Evolutionary conservation across 2,113 vertebrate species (phyloP).

Genomic region (Chloropsis cyanopogon): DNA sequence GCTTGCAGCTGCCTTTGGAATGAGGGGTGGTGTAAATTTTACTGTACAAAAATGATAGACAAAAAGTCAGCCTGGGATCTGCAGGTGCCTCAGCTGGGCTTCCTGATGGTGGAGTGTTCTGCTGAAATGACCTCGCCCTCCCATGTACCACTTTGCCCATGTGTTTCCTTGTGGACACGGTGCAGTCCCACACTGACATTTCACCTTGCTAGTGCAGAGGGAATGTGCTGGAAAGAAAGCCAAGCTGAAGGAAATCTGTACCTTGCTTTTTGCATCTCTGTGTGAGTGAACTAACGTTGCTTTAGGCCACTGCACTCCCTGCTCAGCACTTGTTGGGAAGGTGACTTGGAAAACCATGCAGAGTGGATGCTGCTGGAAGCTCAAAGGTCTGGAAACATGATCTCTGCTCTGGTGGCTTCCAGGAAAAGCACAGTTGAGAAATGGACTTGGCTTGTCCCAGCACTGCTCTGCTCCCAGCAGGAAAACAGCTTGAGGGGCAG

Average conservation of each 20-base stretch:
- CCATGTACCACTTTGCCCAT: not conserved
- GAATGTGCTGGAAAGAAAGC: not conserved
- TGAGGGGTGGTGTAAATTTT: not conserved
- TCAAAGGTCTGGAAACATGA: rapidly evolving
- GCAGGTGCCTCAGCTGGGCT: not conserved
- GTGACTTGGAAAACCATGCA: not conserved
- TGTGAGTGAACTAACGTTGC: not conserved
- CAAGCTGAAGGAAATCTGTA: not conserved
- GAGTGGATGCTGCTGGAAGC: not conserved
- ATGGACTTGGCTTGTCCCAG: not conserved
- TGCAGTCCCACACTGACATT: not conserved
- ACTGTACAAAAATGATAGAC: not conserved
- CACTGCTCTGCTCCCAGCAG: not conserved
- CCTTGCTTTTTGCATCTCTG: not conserved
- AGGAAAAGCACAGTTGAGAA: not conserved
- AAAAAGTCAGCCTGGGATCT: not conserved
- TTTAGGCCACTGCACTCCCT: not conserved
- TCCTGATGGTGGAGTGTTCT: not conserved
- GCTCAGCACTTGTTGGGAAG: not conserved
- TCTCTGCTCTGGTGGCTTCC: not conserved
- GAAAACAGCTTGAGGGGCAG: not conserved
- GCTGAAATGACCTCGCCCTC: not conserved
- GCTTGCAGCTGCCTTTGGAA: not conserved
- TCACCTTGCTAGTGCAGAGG: not conserved
- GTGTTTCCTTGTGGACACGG: not conserved